Evolutionary conservation across 2,113 vertebrate genomes (phyloP), one percentile per base, ranked within the genome.

Genomic region (Plecotus auritus): DNA sequence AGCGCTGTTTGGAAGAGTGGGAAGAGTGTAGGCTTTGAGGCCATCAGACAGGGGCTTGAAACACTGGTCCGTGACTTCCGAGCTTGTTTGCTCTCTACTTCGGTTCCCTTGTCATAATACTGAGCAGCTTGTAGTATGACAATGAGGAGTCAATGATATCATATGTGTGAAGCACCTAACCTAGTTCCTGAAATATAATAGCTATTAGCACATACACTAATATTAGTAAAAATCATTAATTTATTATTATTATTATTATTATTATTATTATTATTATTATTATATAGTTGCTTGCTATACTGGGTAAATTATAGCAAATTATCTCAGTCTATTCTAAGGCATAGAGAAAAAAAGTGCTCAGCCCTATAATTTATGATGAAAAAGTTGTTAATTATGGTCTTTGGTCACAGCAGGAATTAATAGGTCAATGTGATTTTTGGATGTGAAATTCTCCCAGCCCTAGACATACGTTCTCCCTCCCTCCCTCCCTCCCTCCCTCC

Each of bases 361-460:
- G 54, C 8, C 14, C 35, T 4, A 35, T 64, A 37, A 78, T 18
- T 92, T 85, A 83, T 12, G 12, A 45, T 85, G 47, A 90, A 76
- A 83, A 3, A 49, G 37, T 89, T 89, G 12, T 83, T 81, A 90
- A 85, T 35, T 76, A 88, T 35, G 0, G 7, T 18, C 2, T 84
- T 91, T 88, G 61, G 51, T 47, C 35, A 18, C 10, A 72, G 20
- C 32, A 49, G 70, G 12, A 85, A 61, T 18, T 37, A 89, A 40
- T n/a, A 61, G 17, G 9, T 91, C 51, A 90, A 7, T 59, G 26
- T 93, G 42, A 72, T 91, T 66, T 96, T 96, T 74, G 66, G 30
- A 82, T 30, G 7, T 73, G 40, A 95, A 95, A 64, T 85, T 92
- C 20, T 82, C 22, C 42, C 37, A 35, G 16, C 42, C 12, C 42